Conservation (phyloP, 2,113 vertebrate species). For the Rana temporaria region DNA sequence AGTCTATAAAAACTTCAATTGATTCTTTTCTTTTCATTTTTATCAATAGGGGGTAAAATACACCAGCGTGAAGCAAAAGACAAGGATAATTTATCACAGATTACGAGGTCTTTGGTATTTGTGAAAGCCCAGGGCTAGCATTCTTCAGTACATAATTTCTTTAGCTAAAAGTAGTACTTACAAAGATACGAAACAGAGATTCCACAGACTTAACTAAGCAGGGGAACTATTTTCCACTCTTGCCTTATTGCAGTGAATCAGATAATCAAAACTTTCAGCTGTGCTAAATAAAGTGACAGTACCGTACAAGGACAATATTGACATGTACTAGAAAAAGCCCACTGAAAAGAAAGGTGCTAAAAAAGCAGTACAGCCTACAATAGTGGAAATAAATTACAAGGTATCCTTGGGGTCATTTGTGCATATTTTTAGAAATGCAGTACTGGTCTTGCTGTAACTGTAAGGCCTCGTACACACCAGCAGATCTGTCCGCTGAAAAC, state of each 20-base stretch:
- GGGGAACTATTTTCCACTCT: conserved; percentile 3
- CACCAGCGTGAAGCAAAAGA: conserved; percentile 46
- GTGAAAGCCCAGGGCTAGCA: conserved; percentile 47
- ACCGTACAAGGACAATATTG: background rate
- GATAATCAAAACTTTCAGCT: conserved; percentile 44
- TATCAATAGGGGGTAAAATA: conserved; percentile 56
- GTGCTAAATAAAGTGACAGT: background rate
- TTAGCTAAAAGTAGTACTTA: conserved; percentile 23
- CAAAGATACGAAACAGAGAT: conserved; percentile 32
- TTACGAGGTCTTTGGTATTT: conserved; percentile 54
- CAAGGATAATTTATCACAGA: conserved; percentile 58
- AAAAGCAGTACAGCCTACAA: too few species aligned
- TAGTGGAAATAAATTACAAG: too few species aligned
- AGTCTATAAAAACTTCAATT: conserved; percentile 60
- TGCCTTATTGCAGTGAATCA: conserved; percentile 1
- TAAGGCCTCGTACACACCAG: too few species aligned
- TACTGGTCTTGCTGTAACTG: too few species aligned
- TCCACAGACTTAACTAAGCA: background rate
- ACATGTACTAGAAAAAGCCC: background rate
- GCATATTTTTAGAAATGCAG: too few species aligned
- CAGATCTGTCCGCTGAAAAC: too few species aligned
- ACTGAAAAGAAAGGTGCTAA: too few species aligned
- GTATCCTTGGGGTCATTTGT: too few species aligned
- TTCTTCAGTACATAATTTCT: conserved; percentile 15
- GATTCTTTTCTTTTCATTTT: conserved; percentile 58